Evolutionary conservation across 2,113 vertebrate species (phyloP).

Genomic region (Ptyas mucosa): DNA sequence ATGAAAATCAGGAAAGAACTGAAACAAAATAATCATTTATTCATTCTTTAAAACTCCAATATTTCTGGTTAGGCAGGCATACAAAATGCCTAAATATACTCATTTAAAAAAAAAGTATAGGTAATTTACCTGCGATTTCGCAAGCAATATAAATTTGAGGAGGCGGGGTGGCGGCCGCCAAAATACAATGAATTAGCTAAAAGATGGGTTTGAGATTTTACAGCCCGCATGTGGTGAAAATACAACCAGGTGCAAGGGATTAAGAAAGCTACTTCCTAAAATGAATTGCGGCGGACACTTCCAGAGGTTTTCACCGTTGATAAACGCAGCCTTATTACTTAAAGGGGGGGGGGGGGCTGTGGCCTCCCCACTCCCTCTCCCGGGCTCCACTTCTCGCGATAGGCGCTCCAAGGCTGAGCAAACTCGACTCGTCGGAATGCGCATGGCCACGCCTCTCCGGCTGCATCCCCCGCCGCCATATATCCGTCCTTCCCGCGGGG

Average conservation of each 20-base stretch:
- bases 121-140: not conserved
- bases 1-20: not conserved
- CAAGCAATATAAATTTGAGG: not conserved
- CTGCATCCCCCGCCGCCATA: no score
- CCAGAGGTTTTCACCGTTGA: not conserved
- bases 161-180: rapidly evolving
- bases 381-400: no score
- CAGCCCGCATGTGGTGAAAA: not conserved
- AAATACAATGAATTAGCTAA: not conserved
- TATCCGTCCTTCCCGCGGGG: no score
- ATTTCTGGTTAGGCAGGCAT: not conserved
- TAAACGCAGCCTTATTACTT: not conserved
- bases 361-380: not conserved
- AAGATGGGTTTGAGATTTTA: not conserved
- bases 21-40: not conserved
- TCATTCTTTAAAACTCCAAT: not conserved
- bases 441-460: no score
- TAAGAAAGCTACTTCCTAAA: not conserved
- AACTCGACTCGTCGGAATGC: no score
- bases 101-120: not conserved
- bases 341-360: not conserved
- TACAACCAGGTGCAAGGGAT: not conserved
- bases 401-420: no score
- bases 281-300: not conserved
- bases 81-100: not conserved